Evolutionary conservation across 2,888 invertebrate species (phyloP), one percentile per base, ranked within the genome.

Genomic region (Campoplex nolae): DNA sequence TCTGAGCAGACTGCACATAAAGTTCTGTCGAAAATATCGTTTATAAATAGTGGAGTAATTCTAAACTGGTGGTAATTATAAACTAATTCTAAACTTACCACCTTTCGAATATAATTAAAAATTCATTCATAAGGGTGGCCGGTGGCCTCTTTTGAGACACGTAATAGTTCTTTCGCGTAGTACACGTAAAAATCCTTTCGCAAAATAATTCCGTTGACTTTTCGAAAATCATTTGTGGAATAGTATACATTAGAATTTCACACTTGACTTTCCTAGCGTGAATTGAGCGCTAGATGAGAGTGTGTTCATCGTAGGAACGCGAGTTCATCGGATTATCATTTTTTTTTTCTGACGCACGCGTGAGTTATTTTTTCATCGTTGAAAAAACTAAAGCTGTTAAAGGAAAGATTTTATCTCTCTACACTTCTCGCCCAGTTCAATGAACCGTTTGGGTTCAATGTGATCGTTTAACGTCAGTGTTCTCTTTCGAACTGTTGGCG

Each of bases 391-490:
- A 58, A 28, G 54, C 38, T 54, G 38, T 16, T 28, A 23, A 28
- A 58, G 28, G 8, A 35, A 45, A 70, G 38, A 58, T 70, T 58
- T 70, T 23, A 75, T 82, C 82, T 85, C 68, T 18, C 42, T 45
- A 62, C 45, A 48, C 58, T 80, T 68, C 23, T 23, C 23, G 45
- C 48, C 23, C 58, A 77, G 86, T 75, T 83, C 84, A 77, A 62
- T 80, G 81, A 86, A 83, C 86, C 28, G 76, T 81, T 83, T 81
- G 85, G 76, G 79, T 80, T 85, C 83, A 79, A 86, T 56, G 83
- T 65, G 87, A 78, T 84, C 88, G 73, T 82, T 83, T 84, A 88
- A 83, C 78, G 83, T 77, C 16, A 62, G 79, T 87, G 80, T 84
- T 48, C 74, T 76, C 48, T n/a, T 75, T 58, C 35, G 23, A 73